phyloP scores from a whole-genome alignment of 2,113 vertebrate genomes.

The Onychostoma macrolepis region DNA sequence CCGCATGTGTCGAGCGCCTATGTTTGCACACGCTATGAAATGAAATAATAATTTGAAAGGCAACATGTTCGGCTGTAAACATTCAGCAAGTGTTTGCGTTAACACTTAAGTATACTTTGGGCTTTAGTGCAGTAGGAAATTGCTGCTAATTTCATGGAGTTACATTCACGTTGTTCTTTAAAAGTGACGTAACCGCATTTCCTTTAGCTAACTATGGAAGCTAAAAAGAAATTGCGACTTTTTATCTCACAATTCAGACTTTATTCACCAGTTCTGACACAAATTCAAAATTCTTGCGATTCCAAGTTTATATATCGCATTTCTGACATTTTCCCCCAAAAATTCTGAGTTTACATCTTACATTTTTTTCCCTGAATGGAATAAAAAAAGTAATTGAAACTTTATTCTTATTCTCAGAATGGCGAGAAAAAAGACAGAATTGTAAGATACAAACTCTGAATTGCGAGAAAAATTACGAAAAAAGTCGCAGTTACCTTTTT shows the following conservation, averaged over 20 bases:
- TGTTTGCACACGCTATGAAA: background rate
- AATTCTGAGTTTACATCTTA: no score
- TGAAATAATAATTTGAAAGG: background rate
- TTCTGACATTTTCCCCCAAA: no score
- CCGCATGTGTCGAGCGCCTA: background rate
- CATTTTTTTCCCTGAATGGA: no score
- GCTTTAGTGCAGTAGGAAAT: background rate
- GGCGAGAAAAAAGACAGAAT: no score
- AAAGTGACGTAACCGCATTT: background rate
- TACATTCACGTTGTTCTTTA: background rate
- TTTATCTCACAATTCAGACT: background rate
- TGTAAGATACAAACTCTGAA: no score
- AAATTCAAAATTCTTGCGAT: background rate
- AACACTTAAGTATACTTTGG: background rate
- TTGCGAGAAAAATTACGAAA: no score
- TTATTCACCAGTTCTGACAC: background rate
- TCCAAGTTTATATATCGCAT: no score
- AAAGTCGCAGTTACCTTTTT: no score
- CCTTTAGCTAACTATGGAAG: background rate
- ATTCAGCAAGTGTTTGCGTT: background rate
- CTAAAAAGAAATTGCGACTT: background rate
- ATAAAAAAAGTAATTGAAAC: no score
- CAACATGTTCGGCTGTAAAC: background rate
- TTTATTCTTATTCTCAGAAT: no score
- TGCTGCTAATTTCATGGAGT: background rate